These are phyloP conservation scores for Geopemphigus sp. DNA, from an alignment of 1,140 invertebrate genomes.

Conservation along the genomic window DNA sequence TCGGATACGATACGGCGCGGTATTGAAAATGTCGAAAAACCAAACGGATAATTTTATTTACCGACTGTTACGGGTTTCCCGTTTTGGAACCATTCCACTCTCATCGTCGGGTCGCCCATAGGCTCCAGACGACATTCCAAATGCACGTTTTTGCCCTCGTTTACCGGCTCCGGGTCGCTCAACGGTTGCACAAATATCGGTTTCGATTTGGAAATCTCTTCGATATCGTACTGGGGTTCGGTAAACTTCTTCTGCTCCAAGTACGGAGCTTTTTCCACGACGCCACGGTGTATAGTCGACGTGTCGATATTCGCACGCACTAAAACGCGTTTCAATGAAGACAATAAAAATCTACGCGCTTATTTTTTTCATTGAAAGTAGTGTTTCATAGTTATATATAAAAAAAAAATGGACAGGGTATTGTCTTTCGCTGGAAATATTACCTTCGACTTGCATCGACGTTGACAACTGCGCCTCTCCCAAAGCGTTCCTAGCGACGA, in stretches of 20 bases:
- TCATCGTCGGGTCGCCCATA: conserved; percentile 92
- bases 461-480: conserved; percentile 80
- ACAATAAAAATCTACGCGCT: not conserved
- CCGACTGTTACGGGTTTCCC: conserved; percentile 82
- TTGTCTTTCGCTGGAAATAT: too few species aligned
- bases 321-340: conserved; percentile 53
- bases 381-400: too few species aligned
- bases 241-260: conserved; percentile 82
- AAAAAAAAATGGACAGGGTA: too few species aligned
- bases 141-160: conserved; percentile 88
- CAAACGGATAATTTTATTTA: conserved; percentile 51
- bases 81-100: conserved; percentile 94
- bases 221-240: conserved; percentile 83
- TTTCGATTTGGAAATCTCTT: conserved; percentile 90
- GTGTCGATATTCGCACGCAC: conserved; percentile 83
- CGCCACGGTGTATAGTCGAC: conserved; percentile 77
- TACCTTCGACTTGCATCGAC: conserved; percentile 84
- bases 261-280: conserved; percentile 82
- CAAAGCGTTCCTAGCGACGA: conserved; percentile 81
- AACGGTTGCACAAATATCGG: conserved; percentile 85
- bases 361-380: too few species aligned
- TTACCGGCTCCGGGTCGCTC: conserved; percentile 75
- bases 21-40: not conserved
- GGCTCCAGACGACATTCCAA: conserved; percentile 86
- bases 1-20: not conserved